Conservation (phyloP, 2,113 vertebrate genomes). For the Emydura subglobosa region DNA sequence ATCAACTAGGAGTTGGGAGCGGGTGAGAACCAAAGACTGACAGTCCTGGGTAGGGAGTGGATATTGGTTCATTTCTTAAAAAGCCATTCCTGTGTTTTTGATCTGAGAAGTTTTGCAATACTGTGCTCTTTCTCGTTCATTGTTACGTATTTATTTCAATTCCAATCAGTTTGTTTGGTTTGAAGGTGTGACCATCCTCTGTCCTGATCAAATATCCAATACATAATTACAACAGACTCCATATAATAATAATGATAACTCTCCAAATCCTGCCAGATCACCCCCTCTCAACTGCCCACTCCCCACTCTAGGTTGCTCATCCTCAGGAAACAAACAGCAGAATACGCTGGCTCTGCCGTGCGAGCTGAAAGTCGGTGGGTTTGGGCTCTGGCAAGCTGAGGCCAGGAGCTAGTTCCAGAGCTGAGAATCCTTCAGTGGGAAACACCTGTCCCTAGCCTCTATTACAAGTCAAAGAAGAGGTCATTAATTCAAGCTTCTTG, state of each 20-base stretch:
- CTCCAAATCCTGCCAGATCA: neutral
- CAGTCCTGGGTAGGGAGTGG: neutral
- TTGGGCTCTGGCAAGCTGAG: neutral
- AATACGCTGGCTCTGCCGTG: neutral
- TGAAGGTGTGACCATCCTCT: neutral
- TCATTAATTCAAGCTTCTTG: neutral
- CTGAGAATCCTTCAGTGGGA: neutral
- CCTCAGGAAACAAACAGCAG: neutral
- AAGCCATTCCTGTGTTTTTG: neutral
- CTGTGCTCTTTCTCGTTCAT: neutral
- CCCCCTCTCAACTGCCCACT: neutral
- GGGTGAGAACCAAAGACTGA: neutral
- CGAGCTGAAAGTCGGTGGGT: neutral
- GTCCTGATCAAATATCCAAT: neutral
- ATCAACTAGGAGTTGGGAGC: neutral
- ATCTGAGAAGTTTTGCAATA: neutral
- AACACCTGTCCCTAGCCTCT: neutral
- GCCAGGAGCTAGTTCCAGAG: neutral
- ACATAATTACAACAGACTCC: neutral
- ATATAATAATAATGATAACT: neutral
- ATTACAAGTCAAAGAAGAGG: neutral
- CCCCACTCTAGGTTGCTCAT: neutral
- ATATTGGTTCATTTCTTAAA: neutral
- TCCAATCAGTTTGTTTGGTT: neutral
- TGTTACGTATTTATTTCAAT: neutral